Evolutionary conservation across 2,888 invertebrate species (phyloP).

Genomic region (Odontomyia ornata): DNA sequence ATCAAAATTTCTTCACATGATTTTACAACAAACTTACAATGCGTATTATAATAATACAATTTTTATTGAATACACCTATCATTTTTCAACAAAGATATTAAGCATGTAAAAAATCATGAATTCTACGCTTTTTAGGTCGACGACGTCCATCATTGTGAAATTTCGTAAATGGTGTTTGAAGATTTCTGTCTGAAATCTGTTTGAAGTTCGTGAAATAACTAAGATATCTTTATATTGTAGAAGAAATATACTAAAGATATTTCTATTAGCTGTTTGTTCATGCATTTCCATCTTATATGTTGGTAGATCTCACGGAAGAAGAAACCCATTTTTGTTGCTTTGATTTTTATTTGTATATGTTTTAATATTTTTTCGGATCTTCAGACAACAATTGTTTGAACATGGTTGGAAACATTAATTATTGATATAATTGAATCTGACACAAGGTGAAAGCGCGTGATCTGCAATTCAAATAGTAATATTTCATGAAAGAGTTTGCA

Average conservation of each 20-base stretch:
- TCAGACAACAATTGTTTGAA: background rate
- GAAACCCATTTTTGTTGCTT: background rate
- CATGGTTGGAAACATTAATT: background rate
- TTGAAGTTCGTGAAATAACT: background rate
- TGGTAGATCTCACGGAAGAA: background rate
- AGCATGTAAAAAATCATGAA: background rate
- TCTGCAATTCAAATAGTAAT: no score
- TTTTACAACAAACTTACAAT: background rate
- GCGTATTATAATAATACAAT: conserved; percentile 16
- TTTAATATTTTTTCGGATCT: background rate
- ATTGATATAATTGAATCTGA: background rate
- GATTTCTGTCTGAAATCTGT: background rate
- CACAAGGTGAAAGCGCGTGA: conserved; percentile 11
- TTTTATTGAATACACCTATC: conserved; percentile 17
- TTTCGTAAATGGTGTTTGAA: background rate
- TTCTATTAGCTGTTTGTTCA: background rate
- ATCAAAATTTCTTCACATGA: conserved; percentile 19
- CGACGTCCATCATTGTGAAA: background rate
- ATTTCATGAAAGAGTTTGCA: no score
- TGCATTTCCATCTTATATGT: background rate
- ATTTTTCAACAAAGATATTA: conserved; percentile 11
- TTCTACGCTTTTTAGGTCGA: background rate
- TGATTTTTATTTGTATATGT: background rate
- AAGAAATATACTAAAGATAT: background rate
- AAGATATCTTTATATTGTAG: background rate